Conservation (phyloP, 2,113 vertebrate genomes). For the Cricetomys ansorgei region DNA sequence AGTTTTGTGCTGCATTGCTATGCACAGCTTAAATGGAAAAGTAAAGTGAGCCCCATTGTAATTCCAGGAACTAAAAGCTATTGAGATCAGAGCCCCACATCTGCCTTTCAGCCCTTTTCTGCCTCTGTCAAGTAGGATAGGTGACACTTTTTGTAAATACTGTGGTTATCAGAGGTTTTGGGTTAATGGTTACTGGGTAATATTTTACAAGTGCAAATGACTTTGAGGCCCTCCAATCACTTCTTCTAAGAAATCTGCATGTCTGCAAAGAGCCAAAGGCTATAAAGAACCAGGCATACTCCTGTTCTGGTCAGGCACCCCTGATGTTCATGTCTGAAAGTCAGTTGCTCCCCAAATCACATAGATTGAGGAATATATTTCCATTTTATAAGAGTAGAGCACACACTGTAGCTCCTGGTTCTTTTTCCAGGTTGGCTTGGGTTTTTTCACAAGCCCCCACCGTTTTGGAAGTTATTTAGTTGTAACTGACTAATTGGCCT, state of each 20-base stretch:
- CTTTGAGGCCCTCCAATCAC: constrained; percentile 30
- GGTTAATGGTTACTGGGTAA: constrained; percentile 50
- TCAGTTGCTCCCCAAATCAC: not conserved
- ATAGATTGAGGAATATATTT: not conserved
- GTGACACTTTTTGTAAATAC: not conserved
- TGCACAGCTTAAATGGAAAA: not conserved
- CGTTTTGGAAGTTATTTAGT: not conserved
- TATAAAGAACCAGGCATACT: constrained; percentile 42
- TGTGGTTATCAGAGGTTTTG: constrained; percentile 55
- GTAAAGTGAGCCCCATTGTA: not conserved
- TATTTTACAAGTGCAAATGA: constrained; percentile 62
- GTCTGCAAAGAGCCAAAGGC: constrained; percentile 39
- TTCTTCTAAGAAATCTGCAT: constrained; percentile 31
- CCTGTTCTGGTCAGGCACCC: constrained; percentile 16
- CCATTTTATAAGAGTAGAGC: not conserved
- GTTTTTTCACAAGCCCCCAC: not conserved
- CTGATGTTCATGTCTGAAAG: constrained; percentile 40
- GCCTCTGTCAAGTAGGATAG: not conserved
- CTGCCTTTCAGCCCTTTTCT: not conserved
- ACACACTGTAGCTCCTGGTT: not conserved
- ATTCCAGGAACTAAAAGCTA: constrained; percentile 1
- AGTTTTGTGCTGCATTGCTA: not conserved
- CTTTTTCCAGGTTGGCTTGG: not conserved
- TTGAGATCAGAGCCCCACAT: constrained; percentile 1
- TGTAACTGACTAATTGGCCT: constrained; percentile 21